Evolutionary conservation across 2,113 vertebrate genomes (phyloP), one percentile per base, ranked within the genome.

Genomic region (Terrapene triunguis): DNA sequence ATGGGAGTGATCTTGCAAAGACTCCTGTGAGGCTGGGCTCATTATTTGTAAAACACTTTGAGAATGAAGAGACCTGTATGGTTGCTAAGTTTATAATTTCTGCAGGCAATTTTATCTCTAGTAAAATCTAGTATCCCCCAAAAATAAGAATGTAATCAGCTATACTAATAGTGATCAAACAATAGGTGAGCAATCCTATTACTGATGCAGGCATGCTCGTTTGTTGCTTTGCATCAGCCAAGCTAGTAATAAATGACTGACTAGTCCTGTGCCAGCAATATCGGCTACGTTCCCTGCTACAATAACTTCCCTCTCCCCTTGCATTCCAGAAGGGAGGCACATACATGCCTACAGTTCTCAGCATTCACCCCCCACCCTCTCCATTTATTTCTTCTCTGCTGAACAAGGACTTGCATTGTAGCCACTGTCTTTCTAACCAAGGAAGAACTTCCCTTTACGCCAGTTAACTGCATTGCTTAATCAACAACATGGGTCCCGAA

Each of bases 141-240:
- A 38, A 38, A 38, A 38, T n/a, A 38, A n/a, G 59, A 35, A 21
- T 38, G 4, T 72, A 10, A 19, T 38, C 19, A 19, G 8, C 19
- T 72, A 54, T 78, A 44, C 53, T 47, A 0, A 2, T 90, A 21
- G 17, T 42, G 69, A 0, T 54, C 88, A 48, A 90, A 16, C 22
- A 91, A 85, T 81, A 84, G 38, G 22, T 78, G 76, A 92, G 76
- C 21, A 80, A 90, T 19, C 14, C 10, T 85, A 79, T 89, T 24
- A 29, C 25, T 55, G 44, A 42, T 53, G 38, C 38, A 42, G 38
- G 38, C 38, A 42, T 42, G 38, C 38, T 42, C 38, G 38, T 42
- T 42, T 42, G 38, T 42, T 42, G 3, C 38, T 42, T 42, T 42
- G 8, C 50, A 47, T 92, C 79, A 82, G 25, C 44, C 69, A 2